These are phyloP conservation scores for Pterostichus niger DNA, from an alignment of 2,888 invertebrate species.

Conservation along the genomic window DNA sequence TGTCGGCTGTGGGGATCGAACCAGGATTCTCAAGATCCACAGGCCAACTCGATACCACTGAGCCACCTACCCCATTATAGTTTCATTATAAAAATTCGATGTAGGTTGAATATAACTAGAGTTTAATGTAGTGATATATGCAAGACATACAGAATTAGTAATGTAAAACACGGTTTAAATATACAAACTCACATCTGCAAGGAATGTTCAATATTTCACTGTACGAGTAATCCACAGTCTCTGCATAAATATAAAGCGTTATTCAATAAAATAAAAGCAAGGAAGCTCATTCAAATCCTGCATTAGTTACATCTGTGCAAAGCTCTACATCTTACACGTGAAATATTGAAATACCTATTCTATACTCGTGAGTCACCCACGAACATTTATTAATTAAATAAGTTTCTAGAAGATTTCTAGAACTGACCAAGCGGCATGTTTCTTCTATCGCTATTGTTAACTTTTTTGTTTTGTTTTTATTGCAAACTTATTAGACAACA, in stretches of 20 bases:
- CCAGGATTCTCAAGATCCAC: too few species aligned
- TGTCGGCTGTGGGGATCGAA: too few species aligned
- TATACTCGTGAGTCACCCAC: background rate
- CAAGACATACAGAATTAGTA: slow-evolving; percentile 5
- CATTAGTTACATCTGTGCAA: slow-evolving; percentile 33
- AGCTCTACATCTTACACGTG: background rate
- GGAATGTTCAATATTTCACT: slow-evolving; percentile 30
- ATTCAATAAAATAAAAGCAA: slow-evolving; percentile 42
- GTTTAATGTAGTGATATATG: background rate
- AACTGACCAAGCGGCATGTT: background rate
- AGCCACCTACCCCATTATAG: too few species aligned
- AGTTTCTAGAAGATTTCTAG: background rate
- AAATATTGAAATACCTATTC: slow-evolving; percentile 30
- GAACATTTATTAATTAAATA: background rate
- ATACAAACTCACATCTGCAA: slow-evolving; percentile 27
- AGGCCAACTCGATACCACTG: too few species aligned
- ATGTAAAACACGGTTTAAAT: slow-evolving; percentile 26
- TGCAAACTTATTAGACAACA: too few species aligned
- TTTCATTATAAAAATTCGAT: too few species aligned
- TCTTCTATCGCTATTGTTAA: too few species aligned
- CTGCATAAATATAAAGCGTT: slow-evolving; percentile 20
- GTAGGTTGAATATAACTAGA: too few species aligned
- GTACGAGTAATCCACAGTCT: slow-evolving; percentile 21
- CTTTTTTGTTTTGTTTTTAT: too few species aligned
- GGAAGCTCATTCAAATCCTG: slow-evolving; percentile 33